These are phyloP conservation scores for Ceryle rudis DNA, from an alignment of 2,797 vertebrate genomes.

Conservation along the genomic window DNA sequence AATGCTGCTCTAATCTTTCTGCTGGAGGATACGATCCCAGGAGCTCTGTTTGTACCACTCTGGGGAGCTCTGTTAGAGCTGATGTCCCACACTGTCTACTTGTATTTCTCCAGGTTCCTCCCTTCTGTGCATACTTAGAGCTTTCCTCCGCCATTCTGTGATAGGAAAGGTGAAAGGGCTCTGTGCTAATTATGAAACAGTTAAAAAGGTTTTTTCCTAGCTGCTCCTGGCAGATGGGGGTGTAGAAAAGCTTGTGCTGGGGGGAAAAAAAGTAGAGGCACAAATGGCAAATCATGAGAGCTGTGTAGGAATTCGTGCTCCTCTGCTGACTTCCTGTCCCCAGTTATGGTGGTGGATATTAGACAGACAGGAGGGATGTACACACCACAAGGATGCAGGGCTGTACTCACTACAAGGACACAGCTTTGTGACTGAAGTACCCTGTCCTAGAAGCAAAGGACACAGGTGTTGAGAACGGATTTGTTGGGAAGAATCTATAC, in stretches of 20 bases:
- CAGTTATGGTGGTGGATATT: neutral
- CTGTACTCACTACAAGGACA: neutral
- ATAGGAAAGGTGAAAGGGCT: neutral
- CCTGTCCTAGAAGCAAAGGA: neutral
- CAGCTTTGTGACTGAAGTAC: neutral
- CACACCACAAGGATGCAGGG: neutral
- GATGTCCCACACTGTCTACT: neutral
- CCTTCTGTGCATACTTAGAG: rapidly evolving
- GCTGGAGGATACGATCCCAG: neutral
- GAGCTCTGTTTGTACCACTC: neutral
- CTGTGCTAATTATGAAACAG: neutral
- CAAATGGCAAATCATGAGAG: neutral
- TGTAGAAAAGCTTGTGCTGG: rapidly evolving
- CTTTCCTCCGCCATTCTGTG: neutral
- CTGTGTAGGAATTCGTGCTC: neutral
- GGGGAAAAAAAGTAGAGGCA: neutral
- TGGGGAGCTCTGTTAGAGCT: neutral
- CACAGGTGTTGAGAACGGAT: rapidly evolving
- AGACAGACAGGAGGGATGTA: neutral
- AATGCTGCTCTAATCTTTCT: neutral
- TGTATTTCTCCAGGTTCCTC: neutral
- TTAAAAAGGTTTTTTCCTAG: neutral
- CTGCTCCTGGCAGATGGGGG: neutral
- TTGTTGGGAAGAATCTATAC: neutral
- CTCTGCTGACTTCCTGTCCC: neutral